These are phyloP conservation scores for Enteromius radiatus DNA, from an alignment of 2,797 vertebrate species.

Conservation along the genomic window DNA sequence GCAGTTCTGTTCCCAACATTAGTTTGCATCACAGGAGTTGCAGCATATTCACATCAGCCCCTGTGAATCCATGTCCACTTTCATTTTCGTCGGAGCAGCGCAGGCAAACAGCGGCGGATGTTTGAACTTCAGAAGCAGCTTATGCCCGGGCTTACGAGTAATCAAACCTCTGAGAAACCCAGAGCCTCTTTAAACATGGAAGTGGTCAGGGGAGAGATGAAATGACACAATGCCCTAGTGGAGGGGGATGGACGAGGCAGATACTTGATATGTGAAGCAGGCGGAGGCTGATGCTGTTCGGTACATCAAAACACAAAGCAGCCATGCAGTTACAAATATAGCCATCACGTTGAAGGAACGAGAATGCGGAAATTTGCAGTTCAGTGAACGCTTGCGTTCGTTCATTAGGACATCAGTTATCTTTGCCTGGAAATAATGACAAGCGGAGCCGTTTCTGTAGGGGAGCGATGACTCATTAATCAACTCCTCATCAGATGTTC, in stretches of 20 bases:
- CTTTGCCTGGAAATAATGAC: conserved; percentile 60
- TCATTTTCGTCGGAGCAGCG: conserved; percentile 62
- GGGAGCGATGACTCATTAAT: conserved; percentile 71
- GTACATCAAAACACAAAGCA: conserved; percentile 12
- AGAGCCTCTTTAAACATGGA: conserved; percentile 59
- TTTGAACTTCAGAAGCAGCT: conserved; percentile 64
- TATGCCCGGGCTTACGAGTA: conserved; percentile 58
- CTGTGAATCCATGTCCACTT: conserved; percentile 55
- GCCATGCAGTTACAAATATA: conserved; percentile 25
- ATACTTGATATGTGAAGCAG: conserved; percentile 29
- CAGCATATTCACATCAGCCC: conserved; percentile 48
- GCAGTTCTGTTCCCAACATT: neutral
- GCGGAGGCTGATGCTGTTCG: neutral
- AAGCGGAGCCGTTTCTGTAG: conserved; percentile 69
- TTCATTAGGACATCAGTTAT: conserved; percentile 52
- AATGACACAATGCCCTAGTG: conserved; percentile 42
- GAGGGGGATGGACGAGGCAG: conserved; percentile 18
- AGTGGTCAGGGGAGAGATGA: conserved; percentile 48
- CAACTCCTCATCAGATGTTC: conserved; percentile 70
- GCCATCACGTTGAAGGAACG: conserved; percentile 29
- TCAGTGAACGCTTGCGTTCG: conserved; percentile 23
- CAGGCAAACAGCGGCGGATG: conserved; percentile 60
- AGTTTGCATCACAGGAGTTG: conserved; percentile 38
- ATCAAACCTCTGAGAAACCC: conserved; percentile 55
- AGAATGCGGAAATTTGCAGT: neutral